Percentiles rank a stretch among this genome's conserved stretches.
phyloP scores from a whole-genome alignment of 2,113 vertebrate species.

The Cromileptes altivelis region DNA sequence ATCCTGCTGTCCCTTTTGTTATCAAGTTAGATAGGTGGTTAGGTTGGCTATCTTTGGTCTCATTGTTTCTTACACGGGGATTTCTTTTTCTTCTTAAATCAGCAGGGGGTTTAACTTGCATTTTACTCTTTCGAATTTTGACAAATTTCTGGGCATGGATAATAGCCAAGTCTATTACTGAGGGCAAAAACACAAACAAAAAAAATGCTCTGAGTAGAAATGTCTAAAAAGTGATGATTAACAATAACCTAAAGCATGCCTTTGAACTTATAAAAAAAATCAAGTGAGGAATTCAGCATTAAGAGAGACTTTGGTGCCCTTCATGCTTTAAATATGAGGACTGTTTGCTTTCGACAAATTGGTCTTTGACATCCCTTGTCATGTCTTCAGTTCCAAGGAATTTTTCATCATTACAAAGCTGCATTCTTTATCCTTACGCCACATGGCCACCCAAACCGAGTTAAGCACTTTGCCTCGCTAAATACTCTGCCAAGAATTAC shows the following conservation, averaged over 20 bases:
- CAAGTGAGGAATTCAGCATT: constrained; percentile 46
- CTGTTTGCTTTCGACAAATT: constrained; percentile 50
- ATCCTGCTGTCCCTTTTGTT: constrained; percentile 67
- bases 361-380: constrained; percentile 68
- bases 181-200: constrained; percentile 7
- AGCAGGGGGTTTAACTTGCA: constrained; percentile 9
- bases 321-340: constrained; percentile 54
- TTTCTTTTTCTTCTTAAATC: constrained; percentile 6
- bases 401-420: constrained; percentile 65
- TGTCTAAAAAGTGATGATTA: constrained; percentile 1
- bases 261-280: constrained; percentile 24
- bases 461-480: constrained; percentile 80
- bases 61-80: not conserved
- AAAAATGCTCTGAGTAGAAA: constrained; percentile 1
- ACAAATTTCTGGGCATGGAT: constrained; percentile 31
- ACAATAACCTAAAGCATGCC: constrained; percentile 6
- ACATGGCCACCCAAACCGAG: constrained; percentile 67
- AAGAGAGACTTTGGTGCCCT: constrained; percentile 38
- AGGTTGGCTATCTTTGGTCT: constrained; percentile 16
- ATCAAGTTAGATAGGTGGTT: constrained; percentile 27
- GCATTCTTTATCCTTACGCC: constrained; percentile 37
- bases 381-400: constrained; percentile 61
- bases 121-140: constrained; percentile 32
- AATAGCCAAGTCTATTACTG: constrained; percentile 6
- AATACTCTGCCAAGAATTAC: constrained; percentile 77